These are phyloP conservation scores for Seriola quinqueradiata DNA, from an alignment of 2,113 vertebrate genomes.

Conservation along the genomic window DNA sequence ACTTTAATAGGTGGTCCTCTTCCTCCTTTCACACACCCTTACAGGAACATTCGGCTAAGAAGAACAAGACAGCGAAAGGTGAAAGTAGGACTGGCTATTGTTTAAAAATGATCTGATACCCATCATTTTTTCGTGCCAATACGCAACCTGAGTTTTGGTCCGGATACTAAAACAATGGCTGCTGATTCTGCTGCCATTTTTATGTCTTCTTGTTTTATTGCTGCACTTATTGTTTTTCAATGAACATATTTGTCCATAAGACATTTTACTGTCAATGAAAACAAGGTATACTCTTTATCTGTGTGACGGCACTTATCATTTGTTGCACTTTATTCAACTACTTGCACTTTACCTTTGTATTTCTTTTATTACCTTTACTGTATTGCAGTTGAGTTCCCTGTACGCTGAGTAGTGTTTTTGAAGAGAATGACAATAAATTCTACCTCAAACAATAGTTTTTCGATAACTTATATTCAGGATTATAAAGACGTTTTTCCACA, in stretches of 20 bases:
- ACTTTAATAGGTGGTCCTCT: constrained; percentile 83
- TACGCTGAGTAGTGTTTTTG: no score
- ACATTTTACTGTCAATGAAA: neutral
- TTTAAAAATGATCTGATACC: constrained; percentile 6
- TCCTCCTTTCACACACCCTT: constrained; percentile 71
- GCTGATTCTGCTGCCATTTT: neutral
- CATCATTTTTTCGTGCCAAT: neutral
- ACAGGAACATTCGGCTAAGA: constrained; percentile 62
- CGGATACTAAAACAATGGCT: neutral
- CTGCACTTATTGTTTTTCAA: neutral
- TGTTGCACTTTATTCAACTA: neutral
- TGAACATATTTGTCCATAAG: neutral
- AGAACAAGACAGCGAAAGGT: constrained; percentile 42
- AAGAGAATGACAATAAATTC: neutral
- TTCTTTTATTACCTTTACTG: neutral
- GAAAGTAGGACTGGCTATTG: constrained; percentile 22
- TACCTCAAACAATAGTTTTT: neutral
- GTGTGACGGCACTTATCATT: neutral
- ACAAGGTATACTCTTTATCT: neutral
- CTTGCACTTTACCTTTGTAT: neutral
- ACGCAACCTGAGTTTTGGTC: neutral
- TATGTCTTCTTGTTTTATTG: neutral
- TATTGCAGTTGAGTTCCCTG: no score
- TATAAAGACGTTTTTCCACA: neutral
- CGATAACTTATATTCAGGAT: neutral